Conservation (phyloP, 1,140 invertebrate species). For the Drosophila seguyi region DNA sequence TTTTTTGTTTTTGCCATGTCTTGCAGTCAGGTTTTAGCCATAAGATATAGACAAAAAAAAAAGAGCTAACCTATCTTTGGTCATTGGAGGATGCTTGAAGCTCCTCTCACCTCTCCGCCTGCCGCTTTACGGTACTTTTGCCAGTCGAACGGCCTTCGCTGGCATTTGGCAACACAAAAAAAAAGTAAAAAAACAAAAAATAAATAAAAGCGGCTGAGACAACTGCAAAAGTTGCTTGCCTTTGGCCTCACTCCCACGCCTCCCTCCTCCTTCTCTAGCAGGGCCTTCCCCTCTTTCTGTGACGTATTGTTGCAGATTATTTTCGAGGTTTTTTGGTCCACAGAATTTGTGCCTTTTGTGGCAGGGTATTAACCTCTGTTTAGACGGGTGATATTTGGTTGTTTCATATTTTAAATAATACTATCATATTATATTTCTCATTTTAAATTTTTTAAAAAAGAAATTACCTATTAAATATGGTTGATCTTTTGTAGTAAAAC, state of each 20-base stretch:
- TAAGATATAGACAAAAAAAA: conserved; percentile 44
- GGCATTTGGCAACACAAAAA: conserved; percentile 65
- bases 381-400: background rate
- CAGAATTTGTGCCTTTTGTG: background rate
- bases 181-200: conserved; percentile 37
- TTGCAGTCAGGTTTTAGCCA: conserved; percentile 62
- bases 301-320: conserved; percentile 42
- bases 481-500: background rate
- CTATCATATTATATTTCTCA: background rate
- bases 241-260: conserved; percentile 48
- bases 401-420: background rate
- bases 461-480: too few relatives aligned
- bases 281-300: conserved; percentile 5
- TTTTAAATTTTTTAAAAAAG: background rate
- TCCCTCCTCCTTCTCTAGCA: background rate
- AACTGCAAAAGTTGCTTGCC: conserved; percentile 69
- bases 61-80: conserved; percentile 39
- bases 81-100: conserved; percentile 52
- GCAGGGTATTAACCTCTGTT: background rate
- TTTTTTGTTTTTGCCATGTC: conserved; percentile 36
- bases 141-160: conserved; percentile 69
- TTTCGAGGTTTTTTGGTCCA: conserved; percentile 4
- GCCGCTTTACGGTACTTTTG: conserved; percentile 70
- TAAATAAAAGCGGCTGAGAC: conserved; percentile 21
- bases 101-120: background rate